Conservation (phyloP, 1,140 invertebrate species). For the Hycleus phaleratus region DNA sequence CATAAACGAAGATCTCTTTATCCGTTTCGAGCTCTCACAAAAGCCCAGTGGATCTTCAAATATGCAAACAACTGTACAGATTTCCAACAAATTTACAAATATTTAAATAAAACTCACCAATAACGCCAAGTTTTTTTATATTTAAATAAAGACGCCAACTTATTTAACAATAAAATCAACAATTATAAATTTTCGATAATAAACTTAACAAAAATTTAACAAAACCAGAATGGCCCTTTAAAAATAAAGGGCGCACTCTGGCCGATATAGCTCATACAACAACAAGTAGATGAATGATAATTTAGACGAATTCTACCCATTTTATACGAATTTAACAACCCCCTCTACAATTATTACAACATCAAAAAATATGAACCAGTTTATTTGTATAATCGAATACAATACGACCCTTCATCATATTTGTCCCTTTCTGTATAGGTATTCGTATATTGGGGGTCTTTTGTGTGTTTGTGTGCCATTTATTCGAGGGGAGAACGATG, state of each 20-base stretch:
- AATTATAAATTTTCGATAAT: neutral
- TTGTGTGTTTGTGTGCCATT: no score
- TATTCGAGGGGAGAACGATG: no score
- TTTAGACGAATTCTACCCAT: neutral
- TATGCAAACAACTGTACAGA: neutral
- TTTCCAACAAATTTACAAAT: no score
- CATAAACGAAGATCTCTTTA: conserved; percentile 1
- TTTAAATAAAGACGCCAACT: neutral
- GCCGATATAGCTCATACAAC: neutral
- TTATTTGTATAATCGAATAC: neutral
- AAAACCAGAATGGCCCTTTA: neutral
- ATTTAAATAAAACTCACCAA: neutral
- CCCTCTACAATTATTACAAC: neutral
- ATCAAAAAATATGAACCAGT: neutral
- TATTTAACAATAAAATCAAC: neutral
- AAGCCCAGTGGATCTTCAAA: conserved; percentile 3
- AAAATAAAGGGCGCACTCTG: neutral
- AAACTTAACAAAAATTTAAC: neutral
- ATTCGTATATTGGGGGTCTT: no score
- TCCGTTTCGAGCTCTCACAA: neutral
- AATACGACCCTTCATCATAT: neutral
- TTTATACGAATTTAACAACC: neutral
- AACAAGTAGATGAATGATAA: neutral
- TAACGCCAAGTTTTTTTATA: neutral
- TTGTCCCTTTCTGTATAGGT: no score